phyloP scores from a whole-genome alignment of 2,113 vertebrate species.

The Eurypyga helias region DNA sequence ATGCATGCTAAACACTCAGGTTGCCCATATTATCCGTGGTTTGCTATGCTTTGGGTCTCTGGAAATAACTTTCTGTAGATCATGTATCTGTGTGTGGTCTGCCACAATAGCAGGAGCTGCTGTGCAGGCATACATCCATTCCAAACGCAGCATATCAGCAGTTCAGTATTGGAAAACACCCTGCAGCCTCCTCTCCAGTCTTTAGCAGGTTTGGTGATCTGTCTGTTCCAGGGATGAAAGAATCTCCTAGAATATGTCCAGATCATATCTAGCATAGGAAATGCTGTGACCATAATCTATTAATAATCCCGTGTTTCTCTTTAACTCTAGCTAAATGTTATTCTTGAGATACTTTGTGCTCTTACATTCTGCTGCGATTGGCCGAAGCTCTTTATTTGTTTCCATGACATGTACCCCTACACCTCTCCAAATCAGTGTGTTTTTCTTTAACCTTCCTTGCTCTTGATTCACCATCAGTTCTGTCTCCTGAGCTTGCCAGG shows the following conservation, averaged over 20 bases:
- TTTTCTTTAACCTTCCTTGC: not conserved
- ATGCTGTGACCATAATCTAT: not conserved
- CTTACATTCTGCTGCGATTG: fast-evolving
- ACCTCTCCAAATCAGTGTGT: not conserved
- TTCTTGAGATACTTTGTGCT: not conserved
- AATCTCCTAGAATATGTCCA: not conserved
- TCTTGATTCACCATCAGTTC: not conserved
- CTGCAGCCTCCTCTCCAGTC: not conserved
- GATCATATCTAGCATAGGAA: not conserved
- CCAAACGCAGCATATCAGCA: not conserved
- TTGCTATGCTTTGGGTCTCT: not conserved
- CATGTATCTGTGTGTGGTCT: not conserved
- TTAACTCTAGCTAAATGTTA: not conserved
- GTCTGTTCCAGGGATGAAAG: not conserved
- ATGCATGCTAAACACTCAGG: not conserved
- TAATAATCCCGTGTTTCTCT: not conserved
- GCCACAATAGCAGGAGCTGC: not conserved
- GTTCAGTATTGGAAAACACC: not conserved
- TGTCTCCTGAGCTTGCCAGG: not conserved
- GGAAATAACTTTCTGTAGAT: not conserved
- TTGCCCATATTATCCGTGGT: not conserved
- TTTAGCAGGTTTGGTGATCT: not conserved
- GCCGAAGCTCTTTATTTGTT: not conserved
- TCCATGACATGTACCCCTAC: not conserved
- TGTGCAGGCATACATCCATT: not conserved